phyloP scores from a whole-genome alignment of 2,113 vertebrate genomes.

The Merops nubicus region DNA sequence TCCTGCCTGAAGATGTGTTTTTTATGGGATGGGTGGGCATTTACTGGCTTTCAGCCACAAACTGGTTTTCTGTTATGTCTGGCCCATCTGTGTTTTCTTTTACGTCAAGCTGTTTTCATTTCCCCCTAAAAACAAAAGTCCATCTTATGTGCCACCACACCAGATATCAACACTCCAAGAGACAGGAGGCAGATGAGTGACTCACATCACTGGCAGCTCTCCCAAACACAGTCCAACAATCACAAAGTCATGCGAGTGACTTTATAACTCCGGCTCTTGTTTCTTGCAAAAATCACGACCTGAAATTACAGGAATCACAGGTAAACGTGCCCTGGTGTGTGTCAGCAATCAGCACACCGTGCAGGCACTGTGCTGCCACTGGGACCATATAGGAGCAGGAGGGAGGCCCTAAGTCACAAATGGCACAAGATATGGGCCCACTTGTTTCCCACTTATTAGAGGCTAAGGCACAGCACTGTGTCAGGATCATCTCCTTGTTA shows the following conservation, averaged over 20 bases:
- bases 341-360: accelerated
- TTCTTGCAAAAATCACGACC: neutral
- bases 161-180: accelerated
- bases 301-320: neutral
- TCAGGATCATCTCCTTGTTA: neutral
- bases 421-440: neutral
- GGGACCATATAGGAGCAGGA: neutral
- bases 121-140: neutral
- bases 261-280: neutral
- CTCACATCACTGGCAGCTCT: neutral
- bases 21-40: neutral
- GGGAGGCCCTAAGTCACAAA: too few species aligned
- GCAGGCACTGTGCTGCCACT: accelerated
- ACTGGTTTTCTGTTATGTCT: neutral
- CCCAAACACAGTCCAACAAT: neutral
- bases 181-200: neutral
- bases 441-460: neutral
- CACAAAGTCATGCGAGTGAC: neutral
- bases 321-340: accelerated
- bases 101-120: neutral
- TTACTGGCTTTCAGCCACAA: neutral
- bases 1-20: neutral
- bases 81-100: neutral
- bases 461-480: neutral
- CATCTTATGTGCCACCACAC: neutral